phyloP scores from a whole-genome alignment of 2,888 invertebrate genomes.

The Eristalis pertinax region DNA sequence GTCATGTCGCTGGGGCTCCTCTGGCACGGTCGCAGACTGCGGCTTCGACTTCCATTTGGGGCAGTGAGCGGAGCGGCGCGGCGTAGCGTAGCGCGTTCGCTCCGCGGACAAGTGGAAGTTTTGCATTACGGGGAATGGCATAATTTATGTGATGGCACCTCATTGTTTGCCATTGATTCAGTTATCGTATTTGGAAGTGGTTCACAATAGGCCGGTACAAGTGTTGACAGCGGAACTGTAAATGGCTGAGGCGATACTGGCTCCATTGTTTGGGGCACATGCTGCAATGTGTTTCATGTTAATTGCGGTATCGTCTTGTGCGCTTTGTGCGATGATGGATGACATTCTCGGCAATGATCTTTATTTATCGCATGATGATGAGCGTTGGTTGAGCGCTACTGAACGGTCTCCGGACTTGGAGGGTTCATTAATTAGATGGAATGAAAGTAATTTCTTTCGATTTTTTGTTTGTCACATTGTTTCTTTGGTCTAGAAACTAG shows the following conservation, averaged over 20 bases:
- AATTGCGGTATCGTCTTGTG: conserved; percentile 19
- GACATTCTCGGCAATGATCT: neutral
- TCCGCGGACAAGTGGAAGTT: conserved; percentile 16
- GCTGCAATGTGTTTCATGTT: conserved; percentile 20
- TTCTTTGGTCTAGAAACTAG: neutral
- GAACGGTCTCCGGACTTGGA: neutral
- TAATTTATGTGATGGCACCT: conserved; percentile 61
- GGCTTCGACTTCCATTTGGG: conserved; percentile 37
- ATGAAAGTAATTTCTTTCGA: neutral
- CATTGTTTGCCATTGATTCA: conserved; percentile 19
- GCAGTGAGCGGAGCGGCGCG: conserved; percentile 4
- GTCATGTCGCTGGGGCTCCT: conserved; percentile 8
- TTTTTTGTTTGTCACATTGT: neutral
- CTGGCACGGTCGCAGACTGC: neutral
- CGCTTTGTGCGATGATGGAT: conserved; percentile 26
- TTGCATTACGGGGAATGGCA: conserved; percentile 54
- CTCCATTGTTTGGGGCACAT: conserved; percentile 37
- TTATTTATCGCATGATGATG: neutral
- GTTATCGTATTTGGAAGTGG: conserved; percentile 32
- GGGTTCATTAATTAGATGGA: neutral
- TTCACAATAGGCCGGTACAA: conserved; percentile 47
- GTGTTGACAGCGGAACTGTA: conserved; percentile 52
- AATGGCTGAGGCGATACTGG: conserved; percentile 25
- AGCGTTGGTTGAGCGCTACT: neutral
- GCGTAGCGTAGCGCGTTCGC: neutral